Evolutionary conservation across 53 echinoderm and acorn worm genomes (phyloP).

Genomic region (Luidia sarsii): DNA sequence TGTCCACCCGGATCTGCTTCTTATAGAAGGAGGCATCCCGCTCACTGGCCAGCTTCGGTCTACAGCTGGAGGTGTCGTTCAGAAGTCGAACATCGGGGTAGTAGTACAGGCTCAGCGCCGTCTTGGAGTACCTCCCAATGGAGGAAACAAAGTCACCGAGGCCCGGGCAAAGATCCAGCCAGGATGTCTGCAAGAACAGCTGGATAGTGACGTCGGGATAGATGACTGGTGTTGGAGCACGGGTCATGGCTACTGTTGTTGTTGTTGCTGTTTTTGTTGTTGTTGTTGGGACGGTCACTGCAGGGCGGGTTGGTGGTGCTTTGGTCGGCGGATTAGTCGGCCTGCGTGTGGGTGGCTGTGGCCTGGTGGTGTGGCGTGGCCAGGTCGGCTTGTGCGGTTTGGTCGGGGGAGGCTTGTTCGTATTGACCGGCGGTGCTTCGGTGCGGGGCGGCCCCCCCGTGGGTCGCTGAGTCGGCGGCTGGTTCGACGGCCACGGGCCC

Average conservation of each 20-base stretch:
- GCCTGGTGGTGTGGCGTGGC: not conserved
- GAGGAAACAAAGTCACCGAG: not conserved
- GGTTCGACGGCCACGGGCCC: too few relatives aligned
- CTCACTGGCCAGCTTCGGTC: not conserved
- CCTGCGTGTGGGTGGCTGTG: too few relatives aligned
- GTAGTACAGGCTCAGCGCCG: not conserved
- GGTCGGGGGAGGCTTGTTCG: conserved; percentile 22
- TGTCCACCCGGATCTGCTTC: conserved; percentile 1
- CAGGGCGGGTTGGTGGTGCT: not conserved
- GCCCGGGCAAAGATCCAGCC: conserved; percentile 18
- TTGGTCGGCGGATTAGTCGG: too few relatives aligned
- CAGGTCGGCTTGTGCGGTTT: conserved; percentile 22
- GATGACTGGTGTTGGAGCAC: not conserved
- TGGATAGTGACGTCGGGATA: conserved; percentile 7
- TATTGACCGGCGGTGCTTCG: conserved; percentile 1
- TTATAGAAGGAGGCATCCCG: not conserved
- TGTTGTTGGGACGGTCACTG: not conserved
- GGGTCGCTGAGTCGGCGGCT: not conserved
- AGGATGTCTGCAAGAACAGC: conserved; percentile 16
- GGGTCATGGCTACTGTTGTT: not conserved
- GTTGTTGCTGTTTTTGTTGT: too few relatives aligned
- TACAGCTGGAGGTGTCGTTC: conserved; percentile 27
- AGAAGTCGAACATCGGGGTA: not conserved
- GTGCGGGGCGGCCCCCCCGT: conserved; percentile 23
- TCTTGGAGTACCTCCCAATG: not conserved